Base-by-base conservation (phyloP, 2,888 invertebrate species). In the Polymixis flavicincta region DNA sequence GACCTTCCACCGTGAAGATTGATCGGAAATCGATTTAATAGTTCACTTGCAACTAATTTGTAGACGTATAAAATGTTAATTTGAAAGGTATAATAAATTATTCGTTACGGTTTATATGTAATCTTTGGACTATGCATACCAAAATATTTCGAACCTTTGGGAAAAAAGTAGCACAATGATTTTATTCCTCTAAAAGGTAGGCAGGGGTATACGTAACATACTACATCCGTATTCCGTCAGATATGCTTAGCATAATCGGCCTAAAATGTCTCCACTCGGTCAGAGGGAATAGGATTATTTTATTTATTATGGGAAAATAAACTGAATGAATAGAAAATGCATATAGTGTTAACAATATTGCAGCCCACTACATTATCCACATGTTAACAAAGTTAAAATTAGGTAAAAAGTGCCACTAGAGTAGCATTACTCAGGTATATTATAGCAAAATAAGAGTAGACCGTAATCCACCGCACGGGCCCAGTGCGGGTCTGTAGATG, bases 11-110 rank as follows among this genome's bases (percentile, higher is more conserved):
- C 14, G 28, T 42, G 65, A 66, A 45, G 61, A 78, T 79, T 71
- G 37, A 78, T 67, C n/a, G 55, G n/a, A 71, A 67, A 72, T 72
- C 63, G 57, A 79, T 79, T 28, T 8, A 61, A 50, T 63, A 61
- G 48, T 7, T 48, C 25, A 48, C 32, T 25, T 25, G 14, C 7
- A 48, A 57, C 48, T 57, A 17, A 54, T 19, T 0, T 37, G n/a
- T 42, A 66, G 17, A 65, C 6, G n/a, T 19, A n/a, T n/a, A 25
- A n/a, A 52, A 54, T 59, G 6, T 19, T 28, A 64, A 13, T 5
- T 65, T 64, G 13, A 45, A 25, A 45, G 19, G 9, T 42, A 25
- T 42, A 14, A 57, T 57, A 13, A 22, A 28, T 32, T 22, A 28
- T 28, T 57, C 17, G 14, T 32, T 50, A 14, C 14, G 50, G 14